phyloP scores from a whole-genome alignment of 2,797 vertebrate genomes.

The Lagocephalus sceleratus region DNA sequence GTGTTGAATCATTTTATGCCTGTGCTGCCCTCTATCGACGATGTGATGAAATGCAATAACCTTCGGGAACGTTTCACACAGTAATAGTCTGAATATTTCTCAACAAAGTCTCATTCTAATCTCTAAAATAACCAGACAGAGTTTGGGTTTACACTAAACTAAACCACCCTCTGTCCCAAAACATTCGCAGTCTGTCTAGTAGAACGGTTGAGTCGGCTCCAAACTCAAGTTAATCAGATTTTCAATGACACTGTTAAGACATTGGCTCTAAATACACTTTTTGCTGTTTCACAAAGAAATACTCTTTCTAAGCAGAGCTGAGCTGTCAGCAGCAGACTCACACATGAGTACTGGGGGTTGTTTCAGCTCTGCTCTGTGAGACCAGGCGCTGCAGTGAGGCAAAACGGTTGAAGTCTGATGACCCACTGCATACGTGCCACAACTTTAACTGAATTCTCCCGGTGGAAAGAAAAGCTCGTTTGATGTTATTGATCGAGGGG shows the following conservation, averaged over 20 bases:
- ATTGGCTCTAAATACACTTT: too few relatives aligned
- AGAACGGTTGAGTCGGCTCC: neutral
- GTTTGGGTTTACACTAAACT: too few relatives aligned
- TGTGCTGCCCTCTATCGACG: slow-evolving; percentile 40
- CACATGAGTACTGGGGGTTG: neutral
- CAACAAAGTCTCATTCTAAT: neutral
- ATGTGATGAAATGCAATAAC: neutral
- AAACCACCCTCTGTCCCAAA: neutral
- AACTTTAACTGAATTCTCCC: neutral
- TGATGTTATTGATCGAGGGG: neutral
- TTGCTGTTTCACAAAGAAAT: neutral
- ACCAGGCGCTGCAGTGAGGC: slow-evolving; percentile 1
- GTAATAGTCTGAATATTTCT: neutral
- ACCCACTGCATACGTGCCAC: slow-evolving; percentile 19
- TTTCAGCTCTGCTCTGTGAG: neutral
- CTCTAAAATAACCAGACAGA: too few relatives aligned
- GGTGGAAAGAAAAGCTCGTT: slow-evolving; percentile 14
- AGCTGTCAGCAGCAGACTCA: neutral
- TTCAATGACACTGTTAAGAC: too few relatives aligned
- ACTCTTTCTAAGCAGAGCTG: neutral
- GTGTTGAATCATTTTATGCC: slow-evolving; percentile 13
- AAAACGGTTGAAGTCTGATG: slow-evolving; percentile 11
- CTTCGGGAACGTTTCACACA: neutral
- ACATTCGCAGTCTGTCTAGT: neutral
- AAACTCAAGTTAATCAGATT: neutral